Percentiles rank a stretch among this genome's conserved stretches.
phyloP scores from a whole-genome alignment of 2,113 vertebrate genomes.

The Xyliphius kryptos region DNA sequence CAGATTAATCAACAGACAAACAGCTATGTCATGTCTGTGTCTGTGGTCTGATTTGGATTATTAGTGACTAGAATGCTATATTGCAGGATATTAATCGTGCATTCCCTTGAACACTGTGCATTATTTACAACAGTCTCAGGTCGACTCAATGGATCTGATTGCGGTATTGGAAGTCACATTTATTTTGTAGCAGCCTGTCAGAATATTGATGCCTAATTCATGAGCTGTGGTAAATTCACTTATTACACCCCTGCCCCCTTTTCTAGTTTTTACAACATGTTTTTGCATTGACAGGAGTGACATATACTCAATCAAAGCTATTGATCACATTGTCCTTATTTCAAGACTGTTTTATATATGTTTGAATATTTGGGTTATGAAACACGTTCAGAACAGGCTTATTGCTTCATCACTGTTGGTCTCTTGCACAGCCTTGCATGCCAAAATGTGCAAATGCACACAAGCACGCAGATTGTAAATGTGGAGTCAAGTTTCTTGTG shows the following conservation, averaged over 20 bases:
- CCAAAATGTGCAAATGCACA: neutral
- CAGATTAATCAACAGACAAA: too few species aligned
- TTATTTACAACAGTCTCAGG: conserved; percentile 29
- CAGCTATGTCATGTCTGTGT: too few species aligned
- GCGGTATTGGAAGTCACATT: conserved; percentile 38
- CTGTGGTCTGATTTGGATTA: neutral
- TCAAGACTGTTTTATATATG: conserved; percentile 17
- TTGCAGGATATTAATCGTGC: conserved; percentile 10
- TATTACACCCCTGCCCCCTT: neutral
- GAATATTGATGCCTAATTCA: conserved; percentile 32
- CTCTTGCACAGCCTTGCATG: neutral
- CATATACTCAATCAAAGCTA: conserved; percentile 28
- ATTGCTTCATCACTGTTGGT: conserved; percentile 7
- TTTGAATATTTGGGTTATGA: conserved; percentile 4
- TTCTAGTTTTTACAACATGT: conserved; percentile 23
- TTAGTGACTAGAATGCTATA: conserved; percentile 9
- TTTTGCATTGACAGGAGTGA: conserved; percentile 16
- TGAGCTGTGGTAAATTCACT: conserved; percentile 7
- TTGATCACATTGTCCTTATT: conserved; percentile 13
- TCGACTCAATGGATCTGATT: conserved; percentile 32
- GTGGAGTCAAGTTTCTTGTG: conserved; percentile 14
- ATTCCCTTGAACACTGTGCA: conserved; percentile 12
- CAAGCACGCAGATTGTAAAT: conserved; percentile 9
- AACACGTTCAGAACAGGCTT: neutral
- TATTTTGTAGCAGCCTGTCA: conserved; percentile 37